phyloP scores from a whole-genome alignment of 2,888 invertebrate genomes.

The Chloromyia formosa region DNA sequence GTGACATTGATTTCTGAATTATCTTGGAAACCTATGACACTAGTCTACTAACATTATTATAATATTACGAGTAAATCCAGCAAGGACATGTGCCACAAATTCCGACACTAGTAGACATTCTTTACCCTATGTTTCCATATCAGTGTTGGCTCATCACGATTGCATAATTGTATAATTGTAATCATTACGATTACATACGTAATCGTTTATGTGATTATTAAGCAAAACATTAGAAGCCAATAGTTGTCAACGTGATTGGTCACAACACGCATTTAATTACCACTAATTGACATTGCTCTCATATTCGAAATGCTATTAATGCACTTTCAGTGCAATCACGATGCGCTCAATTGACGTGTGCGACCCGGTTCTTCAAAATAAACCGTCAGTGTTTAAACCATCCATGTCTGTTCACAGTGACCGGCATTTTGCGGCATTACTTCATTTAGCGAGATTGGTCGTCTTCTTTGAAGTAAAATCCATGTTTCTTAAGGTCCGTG shows the following conservation, averaged over 20 bases:
- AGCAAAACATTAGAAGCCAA: constrained; percentile 2
- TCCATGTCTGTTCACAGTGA: not conserved
- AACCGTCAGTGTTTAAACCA: not conserved
- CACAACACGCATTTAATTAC: constrained; percentile 24
- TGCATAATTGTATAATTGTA: not conserved
- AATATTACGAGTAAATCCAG: too few species aligned
- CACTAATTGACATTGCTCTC: constrained; percentile 34
- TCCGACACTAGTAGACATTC: too few species aligned
- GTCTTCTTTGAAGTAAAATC: not conserved
- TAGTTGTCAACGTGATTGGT: constrained; percentile 11
- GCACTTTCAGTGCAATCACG: constrained; percentile 11
- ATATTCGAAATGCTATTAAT: constrained; percentile 28
- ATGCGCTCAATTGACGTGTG: constrained; percentile 22
- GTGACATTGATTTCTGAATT: too few species aligned
- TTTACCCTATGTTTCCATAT: too few species aligned
- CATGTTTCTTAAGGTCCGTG: not conserved
- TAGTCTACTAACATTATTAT: too few species aligned
- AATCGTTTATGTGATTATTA: not conserved
- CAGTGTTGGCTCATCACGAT: too few species aligned
- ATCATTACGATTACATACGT: not conserved
- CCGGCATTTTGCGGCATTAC: not conserved
- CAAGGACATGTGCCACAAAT: too few species aligned
- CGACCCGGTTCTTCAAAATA: constrained; percentile 27
- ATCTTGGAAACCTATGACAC: too few species aligned
- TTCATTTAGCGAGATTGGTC: not conserved